phyloP scores from a whole-genome alignment of 2,797 vertebrate species.

The Chrysocyon brachyurus region DNA sequence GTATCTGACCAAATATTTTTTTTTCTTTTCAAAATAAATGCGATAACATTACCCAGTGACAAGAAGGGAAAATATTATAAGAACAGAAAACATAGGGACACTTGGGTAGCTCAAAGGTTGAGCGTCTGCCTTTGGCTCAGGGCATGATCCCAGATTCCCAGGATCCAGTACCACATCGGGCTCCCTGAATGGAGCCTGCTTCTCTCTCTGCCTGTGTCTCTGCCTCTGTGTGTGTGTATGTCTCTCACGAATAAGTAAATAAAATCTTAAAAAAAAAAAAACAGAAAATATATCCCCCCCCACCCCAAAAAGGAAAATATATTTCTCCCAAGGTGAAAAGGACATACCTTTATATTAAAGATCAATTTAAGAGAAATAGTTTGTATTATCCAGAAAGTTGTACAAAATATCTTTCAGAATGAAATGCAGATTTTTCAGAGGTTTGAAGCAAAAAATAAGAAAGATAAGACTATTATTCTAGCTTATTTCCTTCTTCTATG shows the following conservation, averaged over 20 bases:
- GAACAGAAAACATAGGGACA: neutral
- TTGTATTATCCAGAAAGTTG: neutral
- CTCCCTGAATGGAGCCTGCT: no score
- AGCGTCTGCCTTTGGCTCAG: no score
- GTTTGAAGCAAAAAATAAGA: constrained; percentile 15
- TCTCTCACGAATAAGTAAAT: no score
- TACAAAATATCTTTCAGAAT: neutral
- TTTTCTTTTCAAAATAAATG: constrained; percentile 53
- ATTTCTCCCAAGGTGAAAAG: neutral
- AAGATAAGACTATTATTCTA: neutral
- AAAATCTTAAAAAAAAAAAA: neutral
- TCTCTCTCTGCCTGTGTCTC: no score
- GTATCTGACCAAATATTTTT: constrained; percentile 38
- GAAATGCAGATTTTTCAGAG: neutral
- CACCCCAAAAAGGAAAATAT: neutral
- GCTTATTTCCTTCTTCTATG: neutral
- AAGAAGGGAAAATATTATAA: constrained; percentile 71
- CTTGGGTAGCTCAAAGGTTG: no score
- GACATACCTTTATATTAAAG: neutral
- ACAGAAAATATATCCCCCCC: neutral
- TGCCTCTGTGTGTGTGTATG: no score
- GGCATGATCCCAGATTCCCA: no score
- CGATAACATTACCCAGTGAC: neutral
- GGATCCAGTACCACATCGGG: no score
- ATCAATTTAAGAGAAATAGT: neutral